Base-by-base conservation (phyloP, 37 sponge, comb jelly and placozoan species). In the Chondrilla cf. caribensis region DNA sequence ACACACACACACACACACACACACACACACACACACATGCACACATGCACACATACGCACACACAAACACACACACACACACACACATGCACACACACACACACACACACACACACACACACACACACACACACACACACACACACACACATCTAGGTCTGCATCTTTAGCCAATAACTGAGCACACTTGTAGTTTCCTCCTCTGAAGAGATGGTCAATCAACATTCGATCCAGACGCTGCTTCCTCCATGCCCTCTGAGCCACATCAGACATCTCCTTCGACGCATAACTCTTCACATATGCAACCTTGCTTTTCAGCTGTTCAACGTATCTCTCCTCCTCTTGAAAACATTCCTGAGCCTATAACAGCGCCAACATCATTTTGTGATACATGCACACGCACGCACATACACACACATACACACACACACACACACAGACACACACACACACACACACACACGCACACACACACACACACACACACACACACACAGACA, bases 151-250 rank as follows among this genome's bases (percentile, higher is more conserved):
- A 81, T 86, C 89, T 33, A 93, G 72, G 11, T 88, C 88, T 14
- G 87, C 81, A 24, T 91, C 89, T 71, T 96, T 76, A 7, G 88
- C 86, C 68, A 96, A 58, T 15, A 58, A 40, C 17, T 86, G 58
- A 7, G 95, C 95, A 29, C 93, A 82, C 3, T 80, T 86, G 88
- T 96, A 96, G 70, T 87, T 81, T 90, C 96, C 80, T 64, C 73
- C 73, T 60, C 99, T 51, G 22, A 99, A 83, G 80, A 96, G 86
- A 65, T 99, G 95, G 51, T 99, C 99, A 22, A 96, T 90, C 33
- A 99, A 66, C 72, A 96, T 87, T 33, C 96, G 71, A 64, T 96
- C 89, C 21, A 89, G 70, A 36, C 90, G 79, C 33, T 38, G 84
- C 85, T 86, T 91, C 67, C 44, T 84, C 93, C 90, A 92, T 3